A percentile compares a stretch with the other conserved stretches of the same genome.
phyloP scores from a whole-genome alignment of 2,888 invertebrate genomes.

The Chaetogeoica ovagalla region DNA sequence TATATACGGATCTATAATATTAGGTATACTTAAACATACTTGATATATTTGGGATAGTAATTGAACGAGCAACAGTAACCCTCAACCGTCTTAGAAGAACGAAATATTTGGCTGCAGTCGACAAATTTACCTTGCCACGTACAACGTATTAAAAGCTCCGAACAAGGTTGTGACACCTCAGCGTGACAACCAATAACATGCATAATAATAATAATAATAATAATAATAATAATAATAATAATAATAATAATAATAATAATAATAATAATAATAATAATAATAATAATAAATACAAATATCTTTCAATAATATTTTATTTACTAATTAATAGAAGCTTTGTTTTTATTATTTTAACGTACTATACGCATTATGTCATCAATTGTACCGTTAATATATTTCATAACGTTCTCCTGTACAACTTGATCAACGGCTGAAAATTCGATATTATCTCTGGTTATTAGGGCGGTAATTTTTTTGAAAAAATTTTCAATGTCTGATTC shows the following conservation, averaged over 20 bases:
- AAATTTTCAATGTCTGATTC: slow-evolving; percentile 5
- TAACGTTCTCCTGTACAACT: background rate
- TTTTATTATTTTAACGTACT: background rate
- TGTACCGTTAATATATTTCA: slow-evolving; percentile 2
- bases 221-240: no score
- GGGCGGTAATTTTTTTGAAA: slow-evolving; percentile 21
- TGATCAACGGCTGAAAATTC: slow-evolving; percentile 2
- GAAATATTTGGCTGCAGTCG: slow-evolving; percentile 46
- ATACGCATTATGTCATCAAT: slow-evolving; percentile 32
- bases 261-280: no score
- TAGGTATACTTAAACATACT: background rate
- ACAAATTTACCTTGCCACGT: slow-evolving; percentile 40
- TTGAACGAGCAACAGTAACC: slow-evolving; percentile 52
- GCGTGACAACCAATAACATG: background rate
- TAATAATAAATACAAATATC: background rate
- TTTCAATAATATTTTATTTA: background rate
- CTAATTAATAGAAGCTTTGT: background rate
- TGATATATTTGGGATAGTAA: slow-evolving; percentile 14
- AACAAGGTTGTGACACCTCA: slow-evolving; percentile 52
- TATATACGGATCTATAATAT: no score
- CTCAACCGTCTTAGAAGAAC: slow-evolving; percentile 35
- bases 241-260: no score
- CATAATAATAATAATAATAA: no score
- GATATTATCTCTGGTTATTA: slow-evolving; percentile 25
- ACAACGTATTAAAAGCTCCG: slow-evolving; percentile 45